Percentiles rank a stretch among this genome's conserved stretches.
These are phyloP conservation scores for Eupeodes luniger DNA, from an alignment of 2,888 invertebrate genomes.

Conservation along the genomic window DNA sequence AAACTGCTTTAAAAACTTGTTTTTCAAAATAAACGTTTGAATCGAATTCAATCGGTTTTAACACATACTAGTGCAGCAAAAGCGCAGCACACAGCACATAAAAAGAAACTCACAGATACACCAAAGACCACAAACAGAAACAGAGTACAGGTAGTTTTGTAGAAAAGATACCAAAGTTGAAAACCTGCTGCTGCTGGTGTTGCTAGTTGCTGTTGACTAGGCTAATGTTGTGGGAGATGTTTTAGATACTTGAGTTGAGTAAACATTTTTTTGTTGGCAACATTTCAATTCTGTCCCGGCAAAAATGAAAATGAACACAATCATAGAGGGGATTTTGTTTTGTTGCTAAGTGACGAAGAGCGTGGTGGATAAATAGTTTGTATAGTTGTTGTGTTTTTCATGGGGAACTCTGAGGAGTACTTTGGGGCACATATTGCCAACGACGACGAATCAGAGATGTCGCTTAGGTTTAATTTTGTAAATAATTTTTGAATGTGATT, in stretches of 20 bases:
- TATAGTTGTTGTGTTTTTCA: slow-evolving; percentile 1
- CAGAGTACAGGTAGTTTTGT: slow-evolving; percentile 66
- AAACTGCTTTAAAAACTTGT: slow-evolving; percentile 84
- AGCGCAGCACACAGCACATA: slow-evolving; percentile 53
- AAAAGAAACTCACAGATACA: slow-evolving; percentile 11
- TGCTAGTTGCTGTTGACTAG: neutral
- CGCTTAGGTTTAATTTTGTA: neutral
- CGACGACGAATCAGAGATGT: neutral
- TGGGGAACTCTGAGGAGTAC: neutral
- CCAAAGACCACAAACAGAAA: no score
- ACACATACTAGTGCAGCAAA: slow-evolving; percentile 55
- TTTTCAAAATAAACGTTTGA: slow-evolving; percentile 78
- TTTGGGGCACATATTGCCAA: neutral
- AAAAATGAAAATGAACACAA: slow-evolving; percentile 46
- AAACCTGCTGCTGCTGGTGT: slow-evolving; percentile 22
- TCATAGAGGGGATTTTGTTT: neutral
- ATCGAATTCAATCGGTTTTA: slow-evolving; percentile 73
- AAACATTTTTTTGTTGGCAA: neutral
- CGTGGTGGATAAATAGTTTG: slow-evolving; percentile 42
- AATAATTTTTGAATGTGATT: no score
- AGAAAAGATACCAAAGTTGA: slow-evolving; percentile 21
- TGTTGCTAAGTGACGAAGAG: slow-evolving; percentile 37
- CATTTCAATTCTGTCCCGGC: neutral
- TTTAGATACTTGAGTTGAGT: neutral
- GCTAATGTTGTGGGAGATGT: neutral